A percentile compares a stretch with the other conserved stretches of the same genome.
Evolutionary conservation across 2,113 vertebrate genomes (phyloP).

Genomic region (Callithrix jacchus): DNA sequence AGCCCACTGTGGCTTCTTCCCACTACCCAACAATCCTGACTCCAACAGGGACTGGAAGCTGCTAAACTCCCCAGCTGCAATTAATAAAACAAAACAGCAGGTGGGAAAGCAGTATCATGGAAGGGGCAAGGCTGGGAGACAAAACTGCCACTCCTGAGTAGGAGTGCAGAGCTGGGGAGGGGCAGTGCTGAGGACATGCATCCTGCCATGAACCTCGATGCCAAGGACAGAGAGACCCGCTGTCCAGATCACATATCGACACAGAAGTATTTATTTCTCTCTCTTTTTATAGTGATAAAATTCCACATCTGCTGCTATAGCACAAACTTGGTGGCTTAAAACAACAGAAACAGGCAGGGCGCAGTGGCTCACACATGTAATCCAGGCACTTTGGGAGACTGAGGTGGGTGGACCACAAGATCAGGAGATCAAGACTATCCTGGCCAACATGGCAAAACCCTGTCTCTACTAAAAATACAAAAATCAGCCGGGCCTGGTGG

Average conservation of each 20-base stretch:
- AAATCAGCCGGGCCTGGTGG: too few relatives aligned
- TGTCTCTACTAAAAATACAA: too few relatives aligned
- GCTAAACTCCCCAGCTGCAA: conserved; percentile 34
- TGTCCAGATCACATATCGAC: background rate
- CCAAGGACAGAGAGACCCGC: background rate
- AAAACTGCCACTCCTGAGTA: conserved; percentile 4
- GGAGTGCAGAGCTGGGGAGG: background rate
- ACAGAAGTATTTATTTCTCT: background rate
- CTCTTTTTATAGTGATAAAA: background rate
- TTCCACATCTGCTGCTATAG: background rate
- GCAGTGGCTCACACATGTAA: too few relatives aligned
- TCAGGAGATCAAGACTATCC: too few relatives aligned
- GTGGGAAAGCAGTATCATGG: background rate
- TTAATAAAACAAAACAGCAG: conserved; percentile 52
- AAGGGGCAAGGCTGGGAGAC: background rate
- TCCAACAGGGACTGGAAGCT: conserved; percentile 41
- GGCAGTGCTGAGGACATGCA: background rate
- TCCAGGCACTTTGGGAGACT: too few relatives aligned
- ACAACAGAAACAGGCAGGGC: background rate
- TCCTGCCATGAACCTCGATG: accelerated
- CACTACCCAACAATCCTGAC: conserved; percentile 27
- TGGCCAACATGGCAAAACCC: too few relatives aligned
- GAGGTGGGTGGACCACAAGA: too few relatives aligned
- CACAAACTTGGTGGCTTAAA: background rate
- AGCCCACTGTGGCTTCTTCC: background rate